Base-by-base conservation (phyloP, 1,140 invertebrate species). In the Ctenoplectra terminalis region DNA sequence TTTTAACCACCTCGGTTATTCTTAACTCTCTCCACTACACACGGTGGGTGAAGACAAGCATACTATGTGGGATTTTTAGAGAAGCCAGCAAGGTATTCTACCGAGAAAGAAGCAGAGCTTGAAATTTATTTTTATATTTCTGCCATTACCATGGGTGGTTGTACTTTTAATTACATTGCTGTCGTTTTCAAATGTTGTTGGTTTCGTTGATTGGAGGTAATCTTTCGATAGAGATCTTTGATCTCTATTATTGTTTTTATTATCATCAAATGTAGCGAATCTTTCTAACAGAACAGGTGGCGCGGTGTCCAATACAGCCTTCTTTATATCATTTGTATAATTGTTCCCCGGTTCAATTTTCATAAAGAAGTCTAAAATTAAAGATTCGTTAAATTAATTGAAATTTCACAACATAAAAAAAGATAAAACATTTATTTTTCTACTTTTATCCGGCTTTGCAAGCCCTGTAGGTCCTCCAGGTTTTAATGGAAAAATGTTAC, bases 1-100 rank as follows among this genome's bases (percentile, higher is more conserved):
- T 92, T 93, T 91, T 92, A 92, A 89, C 81, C 75, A 82, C 82
- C 80, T 81, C 31, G 72, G 91, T 89, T 94, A 94, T 93, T 91
- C 90, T 92, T 93, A 93, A 88, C 79, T 71, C 60, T 58, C 74
- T 77, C 76, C 81, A 70, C 56, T 76, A 52, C 56, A 74, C 15
- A 37, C 37, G 46, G 52, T 63, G 76, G 43, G 66, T 48, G 52
- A 72, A 67, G 48, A 50, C 61, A 56, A 50, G 67, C 61, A 81
- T 34, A 26, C 34, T 58, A 70, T 52, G 50, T 29, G 9, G 13
- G n/a, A 2, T 73, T 82, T 13, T 76, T 73, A 85, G 54, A 9
- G 46, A 73, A 75, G 40, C 61, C 29, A 75, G 50, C 31, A 34
- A 70, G 48, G 1, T n/a, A 54, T 54, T 34, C 29, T 23, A 58